Conservation (phyloP, 2,888 invertebrate genomes). For the Priocnemis perturbator region DNA sequence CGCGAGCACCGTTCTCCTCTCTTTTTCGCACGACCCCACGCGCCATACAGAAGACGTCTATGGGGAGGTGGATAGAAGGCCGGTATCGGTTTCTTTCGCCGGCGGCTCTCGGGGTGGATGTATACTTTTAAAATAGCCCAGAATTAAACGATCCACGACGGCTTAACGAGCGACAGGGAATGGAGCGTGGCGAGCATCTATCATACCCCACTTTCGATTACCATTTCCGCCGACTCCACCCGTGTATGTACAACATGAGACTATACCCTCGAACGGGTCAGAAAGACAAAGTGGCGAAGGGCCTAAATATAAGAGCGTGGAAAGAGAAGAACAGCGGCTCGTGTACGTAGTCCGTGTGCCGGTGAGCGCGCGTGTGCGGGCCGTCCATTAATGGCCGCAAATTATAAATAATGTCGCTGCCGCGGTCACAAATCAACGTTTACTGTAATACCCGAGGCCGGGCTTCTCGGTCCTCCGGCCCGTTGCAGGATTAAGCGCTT, state of each 20-base stretch:
- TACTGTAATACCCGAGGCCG: conserved; percentile 60
- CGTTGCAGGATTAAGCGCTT: conserved; percentile 61
- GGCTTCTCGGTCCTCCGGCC: conserved; percentile 42
- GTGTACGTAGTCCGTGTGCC: neutral
- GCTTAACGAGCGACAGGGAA: no score
- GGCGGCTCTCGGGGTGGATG: no score
- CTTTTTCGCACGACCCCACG: neutral
- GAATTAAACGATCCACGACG: no score
- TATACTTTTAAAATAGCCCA: no score
- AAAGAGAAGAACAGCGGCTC: conserved; percentile 7
- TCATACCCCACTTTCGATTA: no score
- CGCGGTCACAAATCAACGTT: conserved; percentile 67
- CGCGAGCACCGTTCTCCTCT: conserved; percentile 15
- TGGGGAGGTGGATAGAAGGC: no score
- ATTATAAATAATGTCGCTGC: conserved; percentile 67
- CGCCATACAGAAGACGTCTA: neutral
- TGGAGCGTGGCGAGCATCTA: no score
- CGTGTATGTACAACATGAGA: no score
- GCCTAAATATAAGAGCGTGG: neutral
- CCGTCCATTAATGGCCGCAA: conserved; percentile 63
- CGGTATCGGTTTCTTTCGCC: no score
- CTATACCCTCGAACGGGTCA: no score
- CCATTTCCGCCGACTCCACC: no score
- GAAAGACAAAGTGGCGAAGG: no score
- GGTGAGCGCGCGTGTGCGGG: conserved; percentile 33